Evolutionary conservation across 2,113 vertebrate species (phyloP).

Genomic region (Aegotheles bennettii): DNA sequence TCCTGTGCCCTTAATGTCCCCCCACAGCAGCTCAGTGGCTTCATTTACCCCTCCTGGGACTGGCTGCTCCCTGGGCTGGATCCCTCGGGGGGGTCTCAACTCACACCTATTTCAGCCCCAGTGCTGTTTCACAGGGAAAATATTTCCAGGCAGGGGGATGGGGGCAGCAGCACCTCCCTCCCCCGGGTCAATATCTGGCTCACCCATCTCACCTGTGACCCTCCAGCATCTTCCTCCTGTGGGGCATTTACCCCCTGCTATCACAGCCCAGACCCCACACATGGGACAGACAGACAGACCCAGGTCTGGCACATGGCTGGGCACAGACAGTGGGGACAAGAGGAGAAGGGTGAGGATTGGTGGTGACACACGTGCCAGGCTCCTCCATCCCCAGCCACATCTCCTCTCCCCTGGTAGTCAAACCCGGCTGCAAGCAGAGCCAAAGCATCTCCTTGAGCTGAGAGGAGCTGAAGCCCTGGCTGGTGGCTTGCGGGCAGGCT

Average conservation of each 20-base stretch:
- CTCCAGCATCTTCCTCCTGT: neutral
- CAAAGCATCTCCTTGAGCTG: neutral
- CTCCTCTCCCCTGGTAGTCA: neutral
- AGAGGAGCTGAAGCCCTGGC: neutral
- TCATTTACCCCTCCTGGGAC: neutral
- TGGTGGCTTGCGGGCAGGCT: neutral
- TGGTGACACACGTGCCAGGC: neutral
- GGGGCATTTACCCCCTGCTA: neutral
- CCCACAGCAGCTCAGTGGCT: neutral
- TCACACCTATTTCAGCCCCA: neutral
- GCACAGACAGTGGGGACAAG: neutral
- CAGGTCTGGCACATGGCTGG: neutral
- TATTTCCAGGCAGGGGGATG: neutral
- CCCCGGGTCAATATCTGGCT: neutral
- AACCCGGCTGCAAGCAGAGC: neutral
- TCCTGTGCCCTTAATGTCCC: neutral
- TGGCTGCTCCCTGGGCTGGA: neutral
- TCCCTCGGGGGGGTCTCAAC: neutral
- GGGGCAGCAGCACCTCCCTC: neutral
- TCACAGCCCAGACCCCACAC: neutral
- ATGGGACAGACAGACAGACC: neutral
- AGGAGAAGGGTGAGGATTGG: rapidly evolving
- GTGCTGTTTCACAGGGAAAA: neutral
- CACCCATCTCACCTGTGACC: neutral
- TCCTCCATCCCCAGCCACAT: neutral